Percentiles rank a stretch among this genome's conserved stretches.
Conservation (phyloP, 2,888 invertebrate genomes). For the Patella ulyssiponensis region DNA sequence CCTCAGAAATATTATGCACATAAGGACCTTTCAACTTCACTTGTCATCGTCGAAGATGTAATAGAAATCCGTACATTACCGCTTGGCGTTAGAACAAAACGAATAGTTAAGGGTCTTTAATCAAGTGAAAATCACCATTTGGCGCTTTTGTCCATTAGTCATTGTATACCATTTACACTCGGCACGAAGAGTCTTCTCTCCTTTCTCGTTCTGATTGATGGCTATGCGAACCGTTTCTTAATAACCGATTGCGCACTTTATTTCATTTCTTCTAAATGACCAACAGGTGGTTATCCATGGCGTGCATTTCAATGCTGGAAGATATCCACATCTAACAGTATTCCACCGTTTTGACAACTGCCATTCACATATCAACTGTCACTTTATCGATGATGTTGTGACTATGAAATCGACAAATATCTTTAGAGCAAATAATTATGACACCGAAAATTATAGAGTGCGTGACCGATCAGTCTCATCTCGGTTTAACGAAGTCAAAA, state of each 20-base stretch:
- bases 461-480: constrained; percentile 1
- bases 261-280: not conserved
- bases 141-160: not conserved
- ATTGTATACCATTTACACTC: not conserved
- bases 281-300: no score
- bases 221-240: not conserved
- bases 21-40: not conserved
- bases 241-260: not conserved
- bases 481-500: constrained; percentile 2
- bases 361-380: constrained; percentile 1
- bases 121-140: constrained; percentile 3
- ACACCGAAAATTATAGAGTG: constrained; percentile 9
- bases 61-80: not conserved
- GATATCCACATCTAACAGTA: no score
- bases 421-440: constrained; percentile 1
- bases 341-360: not conserved
- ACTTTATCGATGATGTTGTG: constrained; percentile 5
- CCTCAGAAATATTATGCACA: not conserved
- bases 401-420: not conserved
- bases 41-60: not conserved
- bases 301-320: no score
- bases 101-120: constrained; percentile 4
- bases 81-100: constrained; percentile 7
- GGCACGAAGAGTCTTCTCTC: not conserved
- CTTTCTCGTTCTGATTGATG: constrained; percentile 3